phyloP scores from a whole-genome alignment of 1,140 invertebrate species.

The Ectropis grisescens region DNA sequence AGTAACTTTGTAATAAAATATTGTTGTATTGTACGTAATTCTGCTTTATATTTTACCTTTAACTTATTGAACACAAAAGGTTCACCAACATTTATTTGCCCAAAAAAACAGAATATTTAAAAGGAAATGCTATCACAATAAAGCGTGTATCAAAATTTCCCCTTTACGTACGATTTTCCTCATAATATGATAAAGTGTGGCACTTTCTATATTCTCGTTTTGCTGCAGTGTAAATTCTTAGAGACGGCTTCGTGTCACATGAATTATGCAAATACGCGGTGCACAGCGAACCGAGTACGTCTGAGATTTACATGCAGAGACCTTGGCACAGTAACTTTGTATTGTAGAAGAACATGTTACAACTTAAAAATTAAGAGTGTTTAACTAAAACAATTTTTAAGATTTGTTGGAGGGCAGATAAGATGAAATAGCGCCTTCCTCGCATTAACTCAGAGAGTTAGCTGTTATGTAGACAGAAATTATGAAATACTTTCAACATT shows the following conservation, averaged over 20 bases:
- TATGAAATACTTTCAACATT: not conserved
- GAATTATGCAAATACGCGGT: conserved; percentile 41
- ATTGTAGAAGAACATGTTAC: conserved; percentile 21
- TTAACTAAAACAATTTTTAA: conserved; percentile 1
- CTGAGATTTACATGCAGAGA: conserved; percentile 31
- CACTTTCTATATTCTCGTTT: conserved; percentile 18
- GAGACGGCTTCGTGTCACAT: conserved; percentile 33
- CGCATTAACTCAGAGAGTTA: too few species aligned
- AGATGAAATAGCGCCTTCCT: not conserved
- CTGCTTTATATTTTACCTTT: too few species aligned
- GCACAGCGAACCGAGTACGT: conserved; percentile 20
- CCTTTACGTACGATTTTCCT: conserved; percentile 7
- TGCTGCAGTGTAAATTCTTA: conserved; percentile 37
- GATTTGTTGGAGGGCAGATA: not conserved
- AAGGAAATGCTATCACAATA: too few species aligned
- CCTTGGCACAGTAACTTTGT: conserved; percentile 16
- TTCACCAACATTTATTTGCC: too few species aligned
- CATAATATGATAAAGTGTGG: conserved; percentile 11
- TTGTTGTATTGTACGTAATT: too few species aligned
- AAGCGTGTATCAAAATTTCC: too few species aligned
- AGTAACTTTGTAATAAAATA: too few species aligned
- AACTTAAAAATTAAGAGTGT: conserved; percentile 3
- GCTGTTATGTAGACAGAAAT: not conserved
- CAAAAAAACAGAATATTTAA: too few species aligned
- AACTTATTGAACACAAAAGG: too few species aligned